Percentiles rank a stretch among this genome's conserved stretches.
Evolutionary conservation across 2,797 vertebrate species (phyloP).

Genomic region (Anisognathus igniventris): DNA sequence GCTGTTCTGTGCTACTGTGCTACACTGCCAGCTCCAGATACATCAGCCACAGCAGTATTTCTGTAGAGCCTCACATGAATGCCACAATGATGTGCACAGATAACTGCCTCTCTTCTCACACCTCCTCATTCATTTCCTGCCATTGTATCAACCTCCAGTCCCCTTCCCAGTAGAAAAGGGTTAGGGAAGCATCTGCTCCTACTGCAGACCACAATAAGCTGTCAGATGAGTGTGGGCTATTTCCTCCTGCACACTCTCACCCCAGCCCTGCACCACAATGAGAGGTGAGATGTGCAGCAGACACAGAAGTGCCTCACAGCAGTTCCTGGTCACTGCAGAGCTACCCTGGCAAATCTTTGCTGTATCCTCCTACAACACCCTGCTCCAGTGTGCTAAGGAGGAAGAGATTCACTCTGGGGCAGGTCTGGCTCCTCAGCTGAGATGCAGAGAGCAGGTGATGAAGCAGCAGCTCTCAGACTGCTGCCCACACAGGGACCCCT

Average conservation of each 20-base stretch:
- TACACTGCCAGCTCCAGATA: neutral
- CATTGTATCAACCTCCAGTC: neutral
- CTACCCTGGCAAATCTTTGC: neutral
- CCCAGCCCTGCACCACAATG: neutral
- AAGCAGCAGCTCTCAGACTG: neutral
- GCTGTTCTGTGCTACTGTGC: neutral
- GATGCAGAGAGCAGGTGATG: neutral
- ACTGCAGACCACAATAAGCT: neutral
- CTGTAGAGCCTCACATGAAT: neutral
- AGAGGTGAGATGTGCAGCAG: neutral
- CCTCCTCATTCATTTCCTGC: conserved; percentile 5
- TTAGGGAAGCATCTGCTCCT: conserved; percentile 29
- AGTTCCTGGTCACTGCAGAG: neutral
- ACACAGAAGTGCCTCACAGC: neutral
- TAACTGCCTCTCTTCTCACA: neutral
- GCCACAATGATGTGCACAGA: neutral
- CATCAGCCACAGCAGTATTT: neutral
- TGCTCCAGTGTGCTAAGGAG: neutral
- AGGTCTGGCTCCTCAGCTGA: neutral
- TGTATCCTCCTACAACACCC: neutral
- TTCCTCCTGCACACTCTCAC: neutral
- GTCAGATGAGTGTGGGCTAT: neutral
- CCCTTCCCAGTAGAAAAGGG: neutral
- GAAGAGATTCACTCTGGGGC: rapidly evolving
- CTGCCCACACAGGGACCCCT: neutral